Evolutionary conservation across 2,888 invertebrate genomes (phyloP), one percentile per base, ranked within the genome.

Genomic region (Syritta pipiens): DNA sequence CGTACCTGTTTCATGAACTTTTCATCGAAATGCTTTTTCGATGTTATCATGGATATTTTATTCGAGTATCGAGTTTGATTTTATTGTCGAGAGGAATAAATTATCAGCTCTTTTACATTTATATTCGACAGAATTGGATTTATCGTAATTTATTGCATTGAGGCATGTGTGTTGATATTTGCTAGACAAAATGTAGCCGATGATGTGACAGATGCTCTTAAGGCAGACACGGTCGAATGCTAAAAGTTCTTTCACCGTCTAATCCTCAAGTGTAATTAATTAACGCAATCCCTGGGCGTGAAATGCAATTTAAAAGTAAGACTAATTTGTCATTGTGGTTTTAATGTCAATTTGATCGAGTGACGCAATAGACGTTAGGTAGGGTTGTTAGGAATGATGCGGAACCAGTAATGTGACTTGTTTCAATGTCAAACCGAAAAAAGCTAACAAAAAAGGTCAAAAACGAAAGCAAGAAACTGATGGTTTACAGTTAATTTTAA

Each of bases 61-160:
- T 2, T 14, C 37, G 14, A 17, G 37, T 37, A 37, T 17, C 37
- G 37, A 17, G 37, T 17, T 37, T 14, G 17, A n/a, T 37, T 37
- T 37, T 37, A 37, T 17, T 14, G 7, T 2, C 17, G 17, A 17
- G 37, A 14, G 19, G 37, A 37, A 37, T 37, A 37, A 37, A 37
- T 37, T 37, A 37, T 37, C 19, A 17, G 19, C 17, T 44, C n/a
- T 20, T 44, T 44, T 40, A 40, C 40, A 26, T 35, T 35, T 60
- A 17, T 17, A 48, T 26, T 35, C 48, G 48, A 48, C 46, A 46
- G 20, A 62, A 37, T 48, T 37, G 48, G 26, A 35, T 62, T 37
- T 62, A 37, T 49, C 5, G 20, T 37, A 26, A 28, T 48, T 62
- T 62, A 62, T 48, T 46, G 48, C 28, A 46, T 19, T 35, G 26